Percentiles rank a stretch among this genome's conserved stretches.
These are phyloP conservation scores for Proteles cristata DNA, from an alignment of 2,113 vertebrate genomes.

Conservation along the genomic window DNA sequence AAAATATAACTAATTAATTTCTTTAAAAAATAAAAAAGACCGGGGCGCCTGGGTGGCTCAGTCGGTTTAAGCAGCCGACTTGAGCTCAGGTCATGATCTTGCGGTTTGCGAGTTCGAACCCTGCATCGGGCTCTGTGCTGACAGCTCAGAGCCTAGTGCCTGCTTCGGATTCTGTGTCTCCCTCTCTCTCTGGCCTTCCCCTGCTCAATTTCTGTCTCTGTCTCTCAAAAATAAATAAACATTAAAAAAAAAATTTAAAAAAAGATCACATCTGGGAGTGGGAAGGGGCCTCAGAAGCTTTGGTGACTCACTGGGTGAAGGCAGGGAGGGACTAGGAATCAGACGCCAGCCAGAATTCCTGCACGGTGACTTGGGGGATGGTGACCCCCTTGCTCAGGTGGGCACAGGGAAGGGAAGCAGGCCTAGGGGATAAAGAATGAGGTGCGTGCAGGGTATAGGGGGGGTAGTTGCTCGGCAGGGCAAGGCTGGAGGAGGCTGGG, in stretches of 20 bases:
- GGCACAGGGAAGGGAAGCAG: background rate
- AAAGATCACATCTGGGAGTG: background rate
- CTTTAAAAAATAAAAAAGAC: background rate
- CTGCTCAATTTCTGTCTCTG: too few relatives aligned
- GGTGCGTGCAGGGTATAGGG: rapidly evolving
- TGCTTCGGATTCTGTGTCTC: too few relatives aligned
- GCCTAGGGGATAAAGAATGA: background rate
- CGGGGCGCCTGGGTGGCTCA: too few relatives aligned
- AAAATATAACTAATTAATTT: background rate
- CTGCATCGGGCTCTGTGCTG: too few relatives aligned
- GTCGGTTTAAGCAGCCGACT: too few relatives aligned
- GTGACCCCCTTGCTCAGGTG: background rate
- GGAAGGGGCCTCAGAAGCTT: background rate
- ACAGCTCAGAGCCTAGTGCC: too few relatives aligned
- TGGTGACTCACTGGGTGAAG: background rate
- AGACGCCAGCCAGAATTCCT: rapidly evolving
- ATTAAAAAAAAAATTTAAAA: background rate
- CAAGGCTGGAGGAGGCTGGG: background rate
- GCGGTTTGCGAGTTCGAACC: too few relatives aligned
- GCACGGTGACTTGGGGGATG: background rate
- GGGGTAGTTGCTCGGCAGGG: background rate
- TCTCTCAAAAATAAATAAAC: too few relatives aligned
- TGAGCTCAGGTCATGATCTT: too few relatives aligned
- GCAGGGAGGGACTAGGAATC: background rate
- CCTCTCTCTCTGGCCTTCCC: too few relatives aligned